Evolutionary conservation across 2,113 vertebrate genomes (phyloP), one percentile per base, ranked within the genome.

Genomic region (Morphnarchus princeps): DNA sequence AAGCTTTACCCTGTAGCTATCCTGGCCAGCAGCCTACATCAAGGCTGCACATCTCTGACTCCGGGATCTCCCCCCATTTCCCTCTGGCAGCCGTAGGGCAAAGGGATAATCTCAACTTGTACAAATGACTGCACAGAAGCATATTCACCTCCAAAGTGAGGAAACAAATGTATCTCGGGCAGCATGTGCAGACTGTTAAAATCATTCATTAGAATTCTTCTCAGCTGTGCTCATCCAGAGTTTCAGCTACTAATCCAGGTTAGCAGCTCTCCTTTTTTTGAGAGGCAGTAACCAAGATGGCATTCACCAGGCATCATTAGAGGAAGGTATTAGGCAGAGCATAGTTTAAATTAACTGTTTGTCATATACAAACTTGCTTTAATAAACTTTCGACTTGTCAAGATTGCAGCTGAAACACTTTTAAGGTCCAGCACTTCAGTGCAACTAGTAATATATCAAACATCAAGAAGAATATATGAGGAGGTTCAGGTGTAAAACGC

Each of bases 321-420:
- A 95, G 54, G 71, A 90, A 90, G 61, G 43, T 20, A 79, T 82
- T 67, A 89, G n/a, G 34, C 47, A 66, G 12, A 87, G 11, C 22
- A 76, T 7, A 81, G 9, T 3, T 93, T 92, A 94, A 92, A 82
- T 93, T 93, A 94, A 91, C 58, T 61, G 93, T 87, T 86, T 90
- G 38, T 83, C 82, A 79, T 73, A 71, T 9, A 77, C 21, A 58
- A 87, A 91, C 59, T 80, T 82, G 66, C 29, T 85, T 91, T 89
- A 97, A 86, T 93, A 92, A 97, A 92, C 66, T 92, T 97, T 94
- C 31, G 50, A 22, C 66, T 79, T 94, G 52, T 85, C 92, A 95
- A 73, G 87, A 95, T 72, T 36, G 2, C 55, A 88, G 26, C 13
- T 65, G 86, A 89, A 95, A 67, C 47, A 58, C 24, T 73, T 93